Base-by-base conservation (phyloP, 2,797 vertebrate species). In the Garrulus glandarius region DNA sequence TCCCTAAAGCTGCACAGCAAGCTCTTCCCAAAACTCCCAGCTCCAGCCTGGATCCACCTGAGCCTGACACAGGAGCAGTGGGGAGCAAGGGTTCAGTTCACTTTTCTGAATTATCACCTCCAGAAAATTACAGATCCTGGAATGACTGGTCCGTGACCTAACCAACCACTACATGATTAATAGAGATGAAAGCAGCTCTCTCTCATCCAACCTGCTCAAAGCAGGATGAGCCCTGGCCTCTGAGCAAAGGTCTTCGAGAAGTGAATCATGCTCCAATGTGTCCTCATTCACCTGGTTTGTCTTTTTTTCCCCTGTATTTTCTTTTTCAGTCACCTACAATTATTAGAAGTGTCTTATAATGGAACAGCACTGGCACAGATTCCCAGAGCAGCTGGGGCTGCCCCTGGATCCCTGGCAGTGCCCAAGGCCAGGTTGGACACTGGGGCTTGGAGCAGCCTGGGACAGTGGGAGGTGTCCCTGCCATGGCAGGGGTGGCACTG, bases 271-370 rank as follows among this genome's bases (percentile, higher is more conserved):
- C 13, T 57, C 27, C 29, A 5, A 2, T 1, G 17, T 13, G 8
- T 37, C 60, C 72, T 44, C 34, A 5, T 24, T 63, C 80, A 52
- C 15, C 57, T 53, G 15, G 1, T 10, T 64, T 37, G 5, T 9
- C 39, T 47, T 9, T 11, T 8, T 6, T 2, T 5, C 3, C 16
- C 10, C n/a, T 1, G 0, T 9, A 14, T 47, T 56, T 74, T 30
- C 24, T 74, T 77, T 46, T 6, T 32, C 46, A 44, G 37, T n/a
- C 34, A 22, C 34, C 56, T 39, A 18, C 13, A 29, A 6, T 22
- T 65, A 32, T 14, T 9, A 18, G 5, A 32, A 46, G 23, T 36
- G 39, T 13, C 41, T 4, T 10, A 2, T 0, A 36, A 5, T 8
- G 30, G 60, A 32, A 10, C 21, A 39, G 39, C 6, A 5, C 39